Evolutionary conservation across 2,888 invertebrate species (phyloP).

Genomic region (Caenorhabditis zanzibari): DNA sequence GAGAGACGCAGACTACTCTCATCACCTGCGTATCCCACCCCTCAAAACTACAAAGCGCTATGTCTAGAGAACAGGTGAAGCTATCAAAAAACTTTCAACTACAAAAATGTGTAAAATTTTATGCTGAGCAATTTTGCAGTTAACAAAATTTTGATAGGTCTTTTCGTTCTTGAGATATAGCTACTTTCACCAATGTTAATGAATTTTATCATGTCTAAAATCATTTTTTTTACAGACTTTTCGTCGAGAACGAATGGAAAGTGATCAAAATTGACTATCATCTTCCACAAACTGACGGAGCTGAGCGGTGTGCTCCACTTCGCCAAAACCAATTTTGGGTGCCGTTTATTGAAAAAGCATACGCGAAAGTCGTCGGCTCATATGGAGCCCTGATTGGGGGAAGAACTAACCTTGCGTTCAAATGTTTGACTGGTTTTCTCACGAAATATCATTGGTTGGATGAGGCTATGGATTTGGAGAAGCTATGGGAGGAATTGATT

Average conservation of each 20-base stretch:
- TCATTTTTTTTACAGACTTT: not conserved
- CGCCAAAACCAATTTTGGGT: not conserved
- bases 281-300: not conserved
- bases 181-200: too few species aligned
- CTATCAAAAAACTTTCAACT: too few species aligned
- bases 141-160: too few species aligned
- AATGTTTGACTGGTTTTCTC: not conserved
- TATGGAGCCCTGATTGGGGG: not conserved
- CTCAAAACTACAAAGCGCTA: too few species aligned
- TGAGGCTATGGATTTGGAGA: not conserved
- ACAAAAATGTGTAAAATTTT: too few species aligned
- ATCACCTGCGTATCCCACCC: too few species aligned
- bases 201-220: too few species aligned
- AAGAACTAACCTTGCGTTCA: not conserved
- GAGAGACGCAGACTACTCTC: too few species aligned
- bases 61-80: too few species aligned
- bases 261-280: conserved; percentile 6
- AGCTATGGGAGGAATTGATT: not conserved
- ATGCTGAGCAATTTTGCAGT: too few species aligned
- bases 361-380: not conserved
- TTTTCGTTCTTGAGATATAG: too few species aligned
- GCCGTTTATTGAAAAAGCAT: conserved; percentile 13
- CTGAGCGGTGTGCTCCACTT: not conserved
- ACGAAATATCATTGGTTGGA: not conserved
- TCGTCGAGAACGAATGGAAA: conserved; percentile 1